phyloP scores from a whole-genome alignment of 2,888 invertebrate genomes.

The Leistus spinibarbis region DNA sequence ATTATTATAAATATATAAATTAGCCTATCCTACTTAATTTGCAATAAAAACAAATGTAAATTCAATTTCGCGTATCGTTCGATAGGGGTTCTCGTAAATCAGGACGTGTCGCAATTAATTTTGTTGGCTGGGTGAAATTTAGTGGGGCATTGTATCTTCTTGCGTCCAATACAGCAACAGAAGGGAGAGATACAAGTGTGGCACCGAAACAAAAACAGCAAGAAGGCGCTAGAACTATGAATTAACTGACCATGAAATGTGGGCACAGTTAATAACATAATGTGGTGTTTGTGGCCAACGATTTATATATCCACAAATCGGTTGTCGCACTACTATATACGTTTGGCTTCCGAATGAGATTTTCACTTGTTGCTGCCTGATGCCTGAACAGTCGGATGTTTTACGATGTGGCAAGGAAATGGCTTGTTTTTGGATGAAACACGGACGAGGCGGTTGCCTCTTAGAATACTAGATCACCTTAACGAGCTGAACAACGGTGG shows the following conservation, averaged over 20 bases:
- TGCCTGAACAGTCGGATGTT: not conserved
- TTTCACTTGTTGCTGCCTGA: slow-evolving; percentile 2
- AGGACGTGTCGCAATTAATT: not conserved
- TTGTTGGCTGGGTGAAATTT: not conserved
- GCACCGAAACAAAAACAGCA: not conserved
- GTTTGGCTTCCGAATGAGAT: not conserved
- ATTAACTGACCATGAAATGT: not conserved
- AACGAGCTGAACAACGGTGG: not conserved
- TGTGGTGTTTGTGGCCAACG: slow-evolving; percentile 7
- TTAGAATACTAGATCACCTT: not conserved
- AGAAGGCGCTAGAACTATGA: not conserved
- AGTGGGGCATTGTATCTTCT: not conserved
- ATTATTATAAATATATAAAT: too few relatives aligned
- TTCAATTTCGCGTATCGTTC: not conserved
- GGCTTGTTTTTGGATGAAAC: not conserved
- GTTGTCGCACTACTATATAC: not conserved
- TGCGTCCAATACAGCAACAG: not conserved
- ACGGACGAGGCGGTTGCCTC: not conserved
- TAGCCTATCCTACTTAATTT: too few relatives aligned
- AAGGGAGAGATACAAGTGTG: not conserved
- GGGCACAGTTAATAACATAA: not conserved
- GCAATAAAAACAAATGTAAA: not conserved
- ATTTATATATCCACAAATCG: not conserved
- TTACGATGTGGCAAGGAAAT: not conserved
- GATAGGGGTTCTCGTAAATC: not conserved